Evolutionary conservation across 2,888 invertebrate genomes (phyloP).

Genomic region (Dynastes maya): DNA sequence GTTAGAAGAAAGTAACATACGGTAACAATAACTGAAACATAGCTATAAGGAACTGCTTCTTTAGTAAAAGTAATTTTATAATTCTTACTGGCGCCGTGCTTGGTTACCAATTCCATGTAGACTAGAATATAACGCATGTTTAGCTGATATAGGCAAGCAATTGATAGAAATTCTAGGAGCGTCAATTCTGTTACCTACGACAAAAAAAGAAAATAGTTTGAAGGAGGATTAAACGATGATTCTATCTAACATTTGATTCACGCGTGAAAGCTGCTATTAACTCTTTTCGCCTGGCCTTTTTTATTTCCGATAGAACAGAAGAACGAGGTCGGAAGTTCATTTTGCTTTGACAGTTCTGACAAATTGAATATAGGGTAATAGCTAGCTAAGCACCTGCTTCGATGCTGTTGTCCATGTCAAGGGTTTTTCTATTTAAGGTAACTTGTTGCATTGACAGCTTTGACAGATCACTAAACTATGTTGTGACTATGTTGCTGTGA

Average conservation of each 20-base stretch:
- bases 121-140: constrained; percentile 22
- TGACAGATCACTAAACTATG: too few relatives aligned
- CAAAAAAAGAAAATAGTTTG: background rate
- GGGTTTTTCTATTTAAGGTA: too few relatives aligned
- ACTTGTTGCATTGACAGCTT: too few relatives aligned
- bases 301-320: background rate
- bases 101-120: constrained; percentile 23
- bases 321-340: constrained; percentile 1
- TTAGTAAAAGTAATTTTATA: background rate
- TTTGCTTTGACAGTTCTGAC: background rate
- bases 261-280: background rate
- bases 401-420: too few relatives aligned
- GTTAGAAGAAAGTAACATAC: constrained; percentile 34
- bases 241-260: background rate
- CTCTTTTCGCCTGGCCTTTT: background rate
- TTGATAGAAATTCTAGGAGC: constrained; percentile 14
- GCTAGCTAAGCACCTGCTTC: too few relatives aligned
- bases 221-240: background rate
- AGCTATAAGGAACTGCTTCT: background rate
- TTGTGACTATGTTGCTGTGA: too few relatives aligned
- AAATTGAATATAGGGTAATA: background rate
- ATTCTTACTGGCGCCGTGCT: constrained; percentile 46
- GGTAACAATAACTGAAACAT: constrained; percentile 36
- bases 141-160: constrained; percentile 2
- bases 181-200: constrained; percentile 20